Evolutionary conservation across 2,797 vertebrate species (phyloP).

Genomic region (Sebastes goodei): DNA sequence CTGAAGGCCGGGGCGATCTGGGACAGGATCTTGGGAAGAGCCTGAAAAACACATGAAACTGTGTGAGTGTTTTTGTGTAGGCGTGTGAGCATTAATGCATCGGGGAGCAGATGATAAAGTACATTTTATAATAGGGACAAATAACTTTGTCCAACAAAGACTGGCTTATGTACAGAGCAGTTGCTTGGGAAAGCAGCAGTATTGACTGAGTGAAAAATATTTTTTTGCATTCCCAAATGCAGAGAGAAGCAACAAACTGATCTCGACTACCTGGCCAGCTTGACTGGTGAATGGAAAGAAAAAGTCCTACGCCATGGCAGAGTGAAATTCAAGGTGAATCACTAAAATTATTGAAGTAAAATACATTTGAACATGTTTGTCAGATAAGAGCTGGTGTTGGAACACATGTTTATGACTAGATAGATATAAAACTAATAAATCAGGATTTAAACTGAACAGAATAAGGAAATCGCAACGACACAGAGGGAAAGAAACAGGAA

Average conservation of each 20-base stretch:
- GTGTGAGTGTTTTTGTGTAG: neutral
- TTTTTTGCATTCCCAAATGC: neutral
- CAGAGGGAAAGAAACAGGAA: neutral
- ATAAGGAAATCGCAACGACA: neutral
- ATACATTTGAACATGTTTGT: neutral
- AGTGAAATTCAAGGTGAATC: slow-evolving; percentile 4
- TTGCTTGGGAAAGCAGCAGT: neutral
- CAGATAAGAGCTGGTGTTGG: neutral
- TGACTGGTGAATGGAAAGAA: neutral
- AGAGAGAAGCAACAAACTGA: neutral
- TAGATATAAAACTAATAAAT: neutral
- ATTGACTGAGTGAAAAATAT: neutral
- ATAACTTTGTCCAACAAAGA: neutral
- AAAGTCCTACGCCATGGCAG: neutral
- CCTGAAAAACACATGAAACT: slow-evolving; percentile 77
- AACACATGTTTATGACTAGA: neutral
- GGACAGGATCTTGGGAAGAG: slow-evolving; percentile 94
- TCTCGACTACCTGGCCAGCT: neutral
- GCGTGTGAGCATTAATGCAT: neutral
- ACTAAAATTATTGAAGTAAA: neutral
- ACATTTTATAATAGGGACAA: neutral
- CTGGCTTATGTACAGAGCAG: neutral
- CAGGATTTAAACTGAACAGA: neutral
- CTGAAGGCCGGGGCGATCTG: slow-evolving; percentile 96
- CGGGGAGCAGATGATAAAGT: neutral